These are phyloP conservation scores for Sarcoramphus papa DNA, from an alignment of 2,797 vertebrate species.

Conservation along the genomic window DNA sequence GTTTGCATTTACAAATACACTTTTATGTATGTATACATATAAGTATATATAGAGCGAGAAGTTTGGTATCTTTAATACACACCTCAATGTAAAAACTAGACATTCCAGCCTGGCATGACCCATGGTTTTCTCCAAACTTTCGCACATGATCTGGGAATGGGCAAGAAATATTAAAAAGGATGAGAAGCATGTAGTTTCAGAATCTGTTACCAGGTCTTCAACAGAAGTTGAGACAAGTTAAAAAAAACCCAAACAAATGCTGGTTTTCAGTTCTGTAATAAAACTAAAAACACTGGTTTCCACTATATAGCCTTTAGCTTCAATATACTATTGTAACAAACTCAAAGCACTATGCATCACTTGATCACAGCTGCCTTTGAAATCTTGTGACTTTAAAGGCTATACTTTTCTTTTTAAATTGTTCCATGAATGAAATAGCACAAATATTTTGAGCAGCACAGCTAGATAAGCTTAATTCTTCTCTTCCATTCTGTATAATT, in stretches of 20 bases:
- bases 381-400: background rate
- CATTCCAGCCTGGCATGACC: slow-evolving; percentile 93
- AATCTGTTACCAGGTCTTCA: background rate
- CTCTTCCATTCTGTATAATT: background rate
- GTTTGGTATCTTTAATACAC: background rate
- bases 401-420: background rate
- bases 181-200: background rate
- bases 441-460: background rate
- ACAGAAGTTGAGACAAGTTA: background rate
- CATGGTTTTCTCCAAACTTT: slow-evolving; percentile 84
- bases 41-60: background rate
- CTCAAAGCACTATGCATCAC: background rate
- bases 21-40: background rate
- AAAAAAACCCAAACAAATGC: background rate
- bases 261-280: background rate
- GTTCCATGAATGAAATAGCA: background rate
- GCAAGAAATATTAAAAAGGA: background rate
- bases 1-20: background rate
- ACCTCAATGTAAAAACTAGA: slow-evolving; percentile 83
- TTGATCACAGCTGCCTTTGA: background rate
- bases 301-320: background rate
- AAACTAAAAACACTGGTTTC: background rate
- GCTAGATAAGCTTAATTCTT: background rate
- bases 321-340: background rate
- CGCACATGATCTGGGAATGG: slow-evolving; percentile 77